Evolutionary conservation across 2,888 invertebrate species (phyloP).

Genomic region (Ormyrus thymus): DNA sequence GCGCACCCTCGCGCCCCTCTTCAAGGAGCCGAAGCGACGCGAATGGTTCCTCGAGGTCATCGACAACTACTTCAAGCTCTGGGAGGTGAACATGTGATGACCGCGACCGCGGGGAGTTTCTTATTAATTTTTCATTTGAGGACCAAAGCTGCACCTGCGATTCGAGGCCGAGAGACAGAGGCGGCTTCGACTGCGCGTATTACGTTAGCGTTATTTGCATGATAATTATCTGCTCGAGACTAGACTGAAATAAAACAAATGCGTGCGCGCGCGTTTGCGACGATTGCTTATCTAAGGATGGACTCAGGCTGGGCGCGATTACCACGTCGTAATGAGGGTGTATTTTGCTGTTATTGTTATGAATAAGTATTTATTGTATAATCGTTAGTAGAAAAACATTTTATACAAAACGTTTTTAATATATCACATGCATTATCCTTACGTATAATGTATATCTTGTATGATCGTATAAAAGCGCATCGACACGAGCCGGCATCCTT

Average conservation of each 20-base stretch:
- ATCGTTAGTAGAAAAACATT: constrained; percentile 70
- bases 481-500: no score
- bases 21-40: constrained; percentile 83
- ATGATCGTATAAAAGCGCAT: background rate
- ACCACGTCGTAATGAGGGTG: constrained; percentile 40
- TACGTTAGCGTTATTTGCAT: background rate
- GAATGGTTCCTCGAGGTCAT: constrained; percentile 92
- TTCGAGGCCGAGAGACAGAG: background rate
- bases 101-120: background rate
- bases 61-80: constrained; percentile 91
- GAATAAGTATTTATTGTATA: constrained; percentile 74
- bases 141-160: constrained; percentile 31
- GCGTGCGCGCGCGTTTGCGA: background rate
- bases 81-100: constrained; percentile 90
- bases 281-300: constrained; percentile 13
- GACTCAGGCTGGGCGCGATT: background rate
- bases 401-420: constrained; percentile 66
- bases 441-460: constrained; percentile 31
- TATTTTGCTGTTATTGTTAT: constrained; percentile 66
- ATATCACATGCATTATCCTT: constrained; percentile 54
- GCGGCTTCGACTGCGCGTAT: background rate
- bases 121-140: background rate
- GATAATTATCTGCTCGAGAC: constrained; percentile 2
- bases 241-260: background rate
- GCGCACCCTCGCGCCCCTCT: constrained; percentile 86